These are phyloP conservation scores for Buceros bicornis DNA, from an alignment of 2,797 vertebrate species.

Conservation along the genomic window DNA sequence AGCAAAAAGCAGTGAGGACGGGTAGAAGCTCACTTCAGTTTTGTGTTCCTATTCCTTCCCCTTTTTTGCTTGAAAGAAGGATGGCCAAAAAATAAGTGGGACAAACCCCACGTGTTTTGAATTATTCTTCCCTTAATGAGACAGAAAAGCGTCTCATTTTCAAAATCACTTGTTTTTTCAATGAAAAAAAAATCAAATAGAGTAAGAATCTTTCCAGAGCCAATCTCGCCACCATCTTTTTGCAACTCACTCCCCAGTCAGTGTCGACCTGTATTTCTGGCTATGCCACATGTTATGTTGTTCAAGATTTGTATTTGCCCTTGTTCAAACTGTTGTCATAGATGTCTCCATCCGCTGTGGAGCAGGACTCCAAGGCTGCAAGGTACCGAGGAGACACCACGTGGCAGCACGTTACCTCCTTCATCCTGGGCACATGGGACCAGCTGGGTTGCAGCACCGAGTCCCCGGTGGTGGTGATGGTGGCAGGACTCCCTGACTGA, in stretches of 20 bases:
- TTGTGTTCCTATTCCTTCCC: slow-evolving; percentile 47
- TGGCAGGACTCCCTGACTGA: background rate
- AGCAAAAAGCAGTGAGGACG: slow-evolving; percentile 67
- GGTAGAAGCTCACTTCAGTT: slow-evolving; percentile 70
- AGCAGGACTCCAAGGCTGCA: rapidly evolving
- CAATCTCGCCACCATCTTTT: background rate
- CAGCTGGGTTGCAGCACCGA: background rate
- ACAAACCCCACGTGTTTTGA: slow-evolving; percentile 69
- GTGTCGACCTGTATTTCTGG: background rate
- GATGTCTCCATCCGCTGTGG: background rate
- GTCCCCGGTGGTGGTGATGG: background rate
- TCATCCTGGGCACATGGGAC: background rate
- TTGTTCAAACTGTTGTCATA: background rate
- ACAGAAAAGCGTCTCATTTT: slow-evolving; percentile 21
- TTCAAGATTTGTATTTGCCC: background rate
- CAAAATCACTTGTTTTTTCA: background rate
- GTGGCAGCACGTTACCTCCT: background rate
- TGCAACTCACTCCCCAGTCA: background rate
- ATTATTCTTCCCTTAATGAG: slow-evolving; percentile 68
- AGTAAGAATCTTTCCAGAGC: background rate
- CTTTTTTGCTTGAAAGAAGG: slow-evolving; percentile 55
- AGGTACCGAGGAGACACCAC: background rate
- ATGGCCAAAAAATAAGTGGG: slow-evolving; percentile 70
- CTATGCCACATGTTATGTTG: rapidly evolving
- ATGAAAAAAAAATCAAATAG: background rate